phyloP scores from a whole-genome alignment of 2,113 vertebrate genomes.

The Ailurus styani region DNA sequence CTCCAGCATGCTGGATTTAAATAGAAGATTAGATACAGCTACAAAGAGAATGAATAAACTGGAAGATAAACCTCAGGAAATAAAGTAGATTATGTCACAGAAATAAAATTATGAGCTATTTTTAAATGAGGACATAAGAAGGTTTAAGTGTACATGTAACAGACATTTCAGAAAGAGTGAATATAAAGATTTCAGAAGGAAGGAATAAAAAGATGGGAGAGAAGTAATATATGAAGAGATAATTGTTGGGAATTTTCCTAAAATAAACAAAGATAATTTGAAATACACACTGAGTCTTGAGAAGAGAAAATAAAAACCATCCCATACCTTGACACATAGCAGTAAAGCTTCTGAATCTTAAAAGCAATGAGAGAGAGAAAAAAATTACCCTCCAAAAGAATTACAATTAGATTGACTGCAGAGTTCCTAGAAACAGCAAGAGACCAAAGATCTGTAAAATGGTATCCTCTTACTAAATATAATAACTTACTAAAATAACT shows the following conservation, averaged over 20 bases:
- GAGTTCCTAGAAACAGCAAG: background rate
- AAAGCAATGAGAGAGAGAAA: background rate
- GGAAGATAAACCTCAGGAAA: background rate
- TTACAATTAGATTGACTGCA: background rate
- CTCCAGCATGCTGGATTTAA: background rate
- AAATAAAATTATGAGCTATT: background rate
- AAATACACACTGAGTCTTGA: background rate
- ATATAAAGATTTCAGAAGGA: background rate
- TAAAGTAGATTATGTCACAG: background rate
- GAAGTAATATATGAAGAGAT: background rate
- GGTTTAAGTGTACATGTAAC: background rate
- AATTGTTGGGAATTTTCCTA: background rate
- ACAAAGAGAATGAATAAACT: background rate
- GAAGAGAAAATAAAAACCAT: background rate
- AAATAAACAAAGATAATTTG: background rate
- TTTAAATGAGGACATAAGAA: background rate
- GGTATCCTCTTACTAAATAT: no score
- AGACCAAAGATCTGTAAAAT: background rate
- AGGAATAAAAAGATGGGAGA: background rate
- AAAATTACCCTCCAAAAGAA: background rate
- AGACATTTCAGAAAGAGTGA: background rate
- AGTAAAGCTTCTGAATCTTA: background rate
- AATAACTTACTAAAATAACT: background rate
- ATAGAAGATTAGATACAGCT: background rate
- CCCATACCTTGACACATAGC: background rate